phyloP scores from a whole-genome alignment of 1,140 invertebrate species.

The Chironomus tepperi region DNA sequence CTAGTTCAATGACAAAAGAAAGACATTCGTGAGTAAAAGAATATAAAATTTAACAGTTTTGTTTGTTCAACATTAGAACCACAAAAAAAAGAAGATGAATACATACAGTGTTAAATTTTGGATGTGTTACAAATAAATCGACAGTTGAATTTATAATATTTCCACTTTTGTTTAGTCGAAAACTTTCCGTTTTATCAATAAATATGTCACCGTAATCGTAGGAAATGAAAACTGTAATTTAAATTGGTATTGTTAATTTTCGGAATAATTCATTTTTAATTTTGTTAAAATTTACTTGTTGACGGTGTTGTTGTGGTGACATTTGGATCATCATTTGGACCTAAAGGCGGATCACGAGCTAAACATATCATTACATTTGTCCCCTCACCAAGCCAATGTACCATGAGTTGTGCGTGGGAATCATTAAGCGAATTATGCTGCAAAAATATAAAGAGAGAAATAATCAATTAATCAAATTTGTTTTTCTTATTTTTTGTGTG shows the following conservation, averaged over 20 bases:
- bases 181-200: slow-evolving; percentile 58
- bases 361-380: slow-evolving; percentile 80
- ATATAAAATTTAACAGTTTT: too few species aligned
- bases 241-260: background rate
- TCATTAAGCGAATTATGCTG: slow-evolving; percentile 68
- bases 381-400: slow-evolving; percentile 80
- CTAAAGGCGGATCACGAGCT: slow-evolving; percentile 55
- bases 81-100: slow-evolving; percentile 27
- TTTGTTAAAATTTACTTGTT: slow-evolving; percentile 37
- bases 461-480: background rate
- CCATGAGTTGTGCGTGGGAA: slow-evolving; percentile 77
- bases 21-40: too few species aligned
- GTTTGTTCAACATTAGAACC: too few species aligned
- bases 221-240: slow-evolving; percentile 58
- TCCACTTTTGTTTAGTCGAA: slow-evolving; percentile 42
- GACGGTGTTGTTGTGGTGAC: slow-evolving; percentile 46
- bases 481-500: too few species aligned
- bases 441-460: slow-evolving; percentile 32
- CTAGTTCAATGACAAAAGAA: slow-evolving; percentile 44
- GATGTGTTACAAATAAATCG: slow-evolving; percentile 78
- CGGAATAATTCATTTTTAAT: background rate
- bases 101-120: slow-evolving; percentile 65
- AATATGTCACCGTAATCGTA: slow-evolving; percentile 78
- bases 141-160: slow-evolving; percentile 54
- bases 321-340: slow-evolving; percentile 31